Evolutionary conservation across 64 coral and sea anemone species (phyloP).

Genomic region (Acropora tenuis): DNA sequence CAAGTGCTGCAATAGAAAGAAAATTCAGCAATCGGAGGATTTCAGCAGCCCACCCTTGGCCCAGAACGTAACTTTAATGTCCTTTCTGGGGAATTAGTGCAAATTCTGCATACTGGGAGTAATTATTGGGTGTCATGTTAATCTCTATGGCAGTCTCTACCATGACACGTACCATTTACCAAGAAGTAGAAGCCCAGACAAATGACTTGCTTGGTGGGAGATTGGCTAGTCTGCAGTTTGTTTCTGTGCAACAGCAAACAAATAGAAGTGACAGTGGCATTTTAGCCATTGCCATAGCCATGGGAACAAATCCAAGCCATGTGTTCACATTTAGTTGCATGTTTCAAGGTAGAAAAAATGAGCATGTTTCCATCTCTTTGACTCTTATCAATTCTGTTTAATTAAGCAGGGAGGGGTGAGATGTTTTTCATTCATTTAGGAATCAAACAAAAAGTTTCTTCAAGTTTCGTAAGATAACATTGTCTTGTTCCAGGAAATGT

Average conservation of each 20-base stretch:
- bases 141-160: neutral
- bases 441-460: slow-evolving; percentile 3
- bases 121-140: neutral
- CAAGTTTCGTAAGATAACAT: slow-evolving; percentile 20
- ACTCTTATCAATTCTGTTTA: slow-evolving; percentile 12
- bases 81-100: neutral
- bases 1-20: neutral
- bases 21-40: neutral
- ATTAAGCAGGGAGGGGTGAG: neutral
- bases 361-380: slow-evolving; percentile 24
- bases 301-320: neutral
- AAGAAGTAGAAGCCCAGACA: neutral
- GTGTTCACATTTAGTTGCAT: slow-evolving; percentile 22
- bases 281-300: neutral
- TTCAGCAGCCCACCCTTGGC: neutral
- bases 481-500: slow-evolving; percentile 21
- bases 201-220: neutral
- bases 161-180: neutral
- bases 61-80: neutral
- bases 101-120: neutral
- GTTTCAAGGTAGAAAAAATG: slow-evolving; percentile 23
- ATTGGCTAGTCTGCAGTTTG: neutral
- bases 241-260: neutral
- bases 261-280: neutral
- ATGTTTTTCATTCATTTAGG: neutral